These are phyloP conservation scores for Telmatochromis sp. DNA, from an alignment of 2,113 vertebrate genomes.

Conservation along the genomic window DNA sequence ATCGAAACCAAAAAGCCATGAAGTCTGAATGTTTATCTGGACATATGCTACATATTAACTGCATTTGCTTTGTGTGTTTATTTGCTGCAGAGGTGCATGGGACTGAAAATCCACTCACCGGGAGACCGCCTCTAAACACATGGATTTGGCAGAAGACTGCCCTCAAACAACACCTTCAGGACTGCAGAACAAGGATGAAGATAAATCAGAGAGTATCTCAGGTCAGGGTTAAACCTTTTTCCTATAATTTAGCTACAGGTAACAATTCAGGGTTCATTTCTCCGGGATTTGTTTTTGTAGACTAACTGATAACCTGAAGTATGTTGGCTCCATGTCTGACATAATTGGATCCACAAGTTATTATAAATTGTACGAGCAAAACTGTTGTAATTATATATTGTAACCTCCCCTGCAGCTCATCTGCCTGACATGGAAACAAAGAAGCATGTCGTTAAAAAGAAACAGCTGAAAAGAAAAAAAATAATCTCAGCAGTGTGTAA, in stretches of 20 bases:
- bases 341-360: neutral
- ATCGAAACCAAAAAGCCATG: neutral
- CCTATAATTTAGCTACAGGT: neutral
- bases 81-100: conserved; percentile 46
- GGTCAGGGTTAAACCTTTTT: conserved; percentile 31
- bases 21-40: neutral
- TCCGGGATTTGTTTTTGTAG: neutral
- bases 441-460: neutral
- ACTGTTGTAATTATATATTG: neutral
- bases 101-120: conserved; percentile 46
- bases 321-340: neutral
- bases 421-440: neutral
- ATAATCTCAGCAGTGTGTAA: neutral
- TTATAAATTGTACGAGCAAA: neutral
- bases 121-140: conserved; percentile 34
- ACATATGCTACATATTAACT: neutral
- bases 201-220: conserved; percentile 9
- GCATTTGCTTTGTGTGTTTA: neutral
- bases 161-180: conserved; percentile 16
- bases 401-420: neutral
- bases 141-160: conserved; percentile 38
- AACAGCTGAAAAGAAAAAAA: neutral
- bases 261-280: neutral
- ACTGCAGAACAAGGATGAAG: conserved; percentile 55
- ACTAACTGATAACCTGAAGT: neutral